Conservation (phyloP, 1,140 invertebrate species). For the Globodera rostochiensis region DNA sequence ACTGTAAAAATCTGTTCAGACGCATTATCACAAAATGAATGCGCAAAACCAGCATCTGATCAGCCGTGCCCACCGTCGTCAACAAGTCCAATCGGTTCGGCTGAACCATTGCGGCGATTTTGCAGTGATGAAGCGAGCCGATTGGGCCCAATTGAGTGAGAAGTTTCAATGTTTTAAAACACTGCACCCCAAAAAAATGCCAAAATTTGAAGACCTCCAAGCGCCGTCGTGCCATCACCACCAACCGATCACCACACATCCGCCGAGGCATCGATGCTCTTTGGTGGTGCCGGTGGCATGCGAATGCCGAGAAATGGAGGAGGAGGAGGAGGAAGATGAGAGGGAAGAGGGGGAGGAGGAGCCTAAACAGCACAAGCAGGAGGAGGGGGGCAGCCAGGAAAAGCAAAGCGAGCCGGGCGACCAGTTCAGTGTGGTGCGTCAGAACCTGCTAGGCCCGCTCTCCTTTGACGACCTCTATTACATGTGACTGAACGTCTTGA, state of each 20-base stretch:
- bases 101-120: conserved; percentile 18
- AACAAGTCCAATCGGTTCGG: conserved; percentile 2
- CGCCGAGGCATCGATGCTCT: conserved; percentile 16
- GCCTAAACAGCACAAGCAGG: background rate
- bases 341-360: background rate
- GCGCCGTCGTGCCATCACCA: background rate
- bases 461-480: conserved; percentile 35
- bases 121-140: conserved; percentile 7
- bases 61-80: background rate
- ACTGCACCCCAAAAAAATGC: background rate
- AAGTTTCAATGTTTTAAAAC: background rate
- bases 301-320: conserved; percentile 25
- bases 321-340: background rate
- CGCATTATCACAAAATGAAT: too few relatives aligned
- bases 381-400: background rate
- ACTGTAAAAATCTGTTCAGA: too few relatives aligned
- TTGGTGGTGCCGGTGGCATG: conserved; percentile 17
- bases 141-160: conserved; percentile 14
- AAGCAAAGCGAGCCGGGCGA: background rate
- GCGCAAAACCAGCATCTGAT: background rate
- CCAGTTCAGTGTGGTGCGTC: conserved; percentile 22
- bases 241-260: background rate
- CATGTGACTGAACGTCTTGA: conserved; percentile 1
- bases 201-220: background rate
- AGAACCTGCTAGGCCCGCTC: conserved; percentile 29